Evolutionary conservation across 1,140 invertebrate genomes (phyloP).

Genomic region (Aphaenogaster ashmeadi): DNA sequence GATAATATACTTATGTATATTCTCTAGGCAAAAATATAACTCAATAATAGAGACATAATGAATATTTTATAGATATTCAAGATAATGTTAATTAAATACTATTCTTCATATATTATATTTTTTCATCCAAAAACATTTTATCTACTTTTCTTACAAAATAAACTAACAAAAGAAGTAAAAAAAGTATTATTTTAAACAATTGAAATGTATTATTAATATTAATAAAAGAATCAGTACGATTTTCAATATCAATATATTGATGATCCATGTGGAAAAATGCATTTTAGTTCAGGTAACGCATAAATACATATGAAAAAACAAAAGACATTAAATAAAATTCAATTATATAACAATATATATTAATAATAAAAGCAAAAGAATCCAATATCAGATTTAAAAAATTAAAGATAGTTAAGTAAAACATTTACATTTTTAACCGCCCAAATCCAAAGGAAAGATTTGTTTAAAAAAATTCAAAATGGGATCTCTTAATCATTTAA

Average conservation of each 20-base stretch:
- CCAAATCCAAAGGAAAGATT: background rate
- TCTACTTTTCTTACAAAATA: background rate
- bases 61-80: background rate
- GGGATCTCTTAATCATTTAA: background rate
- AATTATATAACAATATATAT: background rate
- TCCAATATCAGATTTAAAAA: background rate
- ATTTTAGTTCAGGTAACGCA: constrained; percentile 6
- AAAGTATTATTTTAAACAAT: background rate
- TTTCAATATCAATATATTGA: background rate
- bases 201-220: constrained; percentile 22
- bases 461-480: background rate
- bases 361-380: background rate
- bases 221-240: background rate
- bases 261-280: background rate
- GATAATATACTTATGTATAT: background rate
- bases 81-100: background rate
- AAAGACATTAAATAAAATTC: constrained; percentile 13
- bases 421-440: background rate
- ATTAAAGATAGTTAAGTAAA: background rate
- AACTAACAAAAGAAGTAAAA: background rate
- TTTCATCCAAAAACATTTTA: background rate
- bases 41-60: constrained; percentile 13
- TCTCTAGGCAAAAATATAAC: background rate
- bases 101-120: background rate
- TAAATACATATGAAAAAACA: background rate